Base-by-base conservation (phyloP, 2,888 invertebrate species). In the Malacosoma neustria region DNA sequence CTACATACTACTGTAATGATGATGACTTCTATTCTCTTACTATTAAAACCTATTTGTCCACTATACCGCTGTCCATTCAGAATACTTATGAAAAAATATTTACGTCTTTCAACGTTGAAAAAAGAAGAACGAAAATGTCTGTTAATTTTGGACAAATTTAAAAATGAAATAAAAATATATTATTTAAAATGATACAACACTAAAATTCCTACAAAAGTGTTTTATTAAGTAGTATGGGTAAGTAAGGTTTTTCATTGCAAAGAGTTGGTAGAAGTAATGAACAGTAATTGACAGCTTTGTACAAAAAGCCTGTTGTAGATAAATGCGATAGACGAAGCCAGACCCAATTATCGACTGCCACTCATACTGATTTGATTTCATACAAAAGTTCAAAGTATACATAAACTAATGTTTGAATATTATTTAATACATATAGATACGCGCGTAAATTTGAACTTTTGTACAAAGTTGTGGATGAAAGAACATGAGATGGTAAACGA, bases 391-490 rank as follows among this genome's bases (percentile, higher is more conserved):
- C 73, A 74, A 74, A 62, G 49, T 55, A 34, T 32, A 36, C 32
- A 33, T 41, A 32, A 34, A 39, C 38, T 29, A 32, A 40, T 36
- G 30, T 44, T 43, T 45, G 31, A 34, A 29, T 35, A 37, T 29
- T 37, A 34, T 37, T 13, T 13, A 7, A 22, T 4, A n/a, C 14
- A 39, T 37, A 36, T 29, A 33, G 14, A 29, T 12, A 36, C 38
- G 45, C 48, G 43, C 46, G 46, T 49, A 63, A 68, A 63, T 58
- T 73, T 75, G 69, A 75, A 74, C 72, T 77, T 77, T 75, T 74
- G 75, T 75, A 76, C 75, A 79, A 77, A 75, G 77, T 75, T 77
- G 75, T 72, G 60, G 55, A 49, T 57, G 54, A 45, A 49, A 47
- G 48, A 42, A 37, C 43, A 50, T 49, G 42, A 46, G 50, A 54